Conservation (phyloP, 1,140 invertebrate genomes). For the Rhopalosiphum maidis region DNA sequence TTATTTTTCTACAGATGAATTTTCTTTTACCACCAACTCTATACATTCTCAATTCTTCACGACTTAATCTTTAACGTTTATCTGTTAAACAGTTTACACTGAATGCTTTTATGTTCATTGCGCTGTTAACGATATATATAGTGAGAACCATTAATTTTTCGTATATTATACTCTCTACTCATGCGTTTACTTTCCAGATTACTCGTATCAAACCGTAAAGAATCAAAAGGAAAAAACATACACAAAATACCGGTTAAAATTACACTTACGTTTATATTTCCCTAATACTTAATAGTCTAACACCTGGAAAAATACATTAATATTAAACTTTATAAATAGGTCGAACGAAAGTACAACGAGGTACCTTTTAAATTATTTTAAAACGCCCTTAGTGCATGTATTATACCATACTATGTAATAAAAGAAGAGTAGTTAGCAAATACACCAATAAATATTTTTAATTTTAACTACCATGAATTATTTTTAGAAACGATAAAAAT, state of each 20-base stretch:
- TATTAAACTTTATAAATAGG: background rate
- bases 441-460: background rate
- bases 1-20: background rate
- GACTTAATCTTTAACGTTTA: constrained; percentile 9
- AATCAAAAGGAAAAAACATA: background rate
- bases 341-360: background rate
- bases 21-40: background rate
- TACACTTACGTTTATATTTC: background rate
- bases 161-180: constrained; percentile 4
- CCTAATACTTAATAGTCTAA: background rate
- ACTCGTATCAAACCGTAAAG: background rate
- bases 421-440: background rate
- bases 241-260: background rate
- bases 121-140: constrained; percentile 15
- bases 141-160: constrained; percentile 35
- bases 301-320: constrained; percentile 9
- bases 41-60: background rate
- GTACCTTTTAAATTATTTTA: constrained; percentile 9
- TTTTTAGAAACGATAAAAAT: constrained; percentile 11
- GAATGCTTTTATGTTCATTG: constrained; percentile 31
- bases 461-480: background rate
- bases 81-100: constrained; percentile 23
- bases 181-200: constrained; percentile 17
- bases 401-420: background rate
- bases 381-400: background rate